A percentile compares a stretch with the other conserved stretches of the same genome.
phyloP scores from a whole-genome alignment of 2,888 invertebrate species.

The Shargacucullia verbasci region DNA sequence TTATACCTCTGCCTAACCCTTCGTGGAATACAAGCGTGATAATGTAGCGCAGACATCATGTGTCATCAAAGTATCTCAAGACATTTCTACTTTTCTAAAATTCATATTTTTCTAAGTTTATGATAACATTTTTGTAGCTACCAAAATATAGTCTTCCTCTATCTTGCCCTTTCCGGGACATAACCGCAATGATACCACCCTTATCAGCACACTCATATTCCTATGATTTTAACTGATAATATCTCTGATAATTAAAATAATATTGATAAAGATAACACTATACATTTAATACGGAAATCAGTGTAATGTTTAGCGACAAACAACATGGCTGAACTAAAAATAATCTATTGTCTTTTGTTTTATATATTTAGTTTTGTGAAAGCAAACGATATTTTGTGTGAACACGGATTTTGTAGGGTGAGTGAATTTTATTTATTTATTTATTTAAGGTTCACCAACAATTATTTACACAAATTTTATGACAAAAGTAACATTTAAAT shows the following conservation, averaged over 20 bases:
- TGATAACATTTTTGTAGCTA: too few species aligned
- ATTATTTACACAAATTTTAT: too few species aligned
- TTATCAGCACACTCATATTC: constrained; percentile 42
- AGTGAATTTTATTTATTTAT: too few species aligned
- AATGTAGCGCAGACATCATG: too few species aligned
- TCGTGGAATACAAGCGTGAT: too few species aligned
- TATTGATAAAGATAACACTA: constrained; percentile 33
- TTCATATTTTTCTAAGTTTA: too few species aligned
- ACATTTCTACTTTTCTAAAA: too few species aligned
- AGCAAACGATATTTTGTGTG: constrained; percentile 68
- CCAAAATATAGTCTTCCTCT: too few species aligned
- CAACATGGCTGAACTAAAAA: constrained; percentile 68
- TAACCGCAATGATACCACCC: constrained; percentile 5
- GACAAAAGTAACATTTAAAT: too few species aligned
- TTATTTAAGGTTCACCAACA: too few species aligned
- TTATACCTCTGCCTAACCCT: too few species aligned
- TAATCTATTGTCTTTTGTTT: constrained; percentile 63
- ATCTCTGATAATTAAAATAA: constrained; percentile 49
- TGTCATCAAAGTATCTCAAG: too few species aligned
- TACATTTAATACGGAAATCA: constrained; percentile 60
- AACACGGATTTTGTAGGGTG: constrained; percentile 77
- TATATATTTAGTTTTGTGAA: constrained; percentile 56
- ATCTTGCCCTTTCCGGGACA: background rate
- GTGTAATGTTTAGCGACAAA: constrained; percentile 47
- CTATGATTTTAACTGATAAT: constrained; percentile 46